phyloP scores from a whole-genome alignment of 2,888 invertebrate species.

The Drosophila silvestris region DNA sequence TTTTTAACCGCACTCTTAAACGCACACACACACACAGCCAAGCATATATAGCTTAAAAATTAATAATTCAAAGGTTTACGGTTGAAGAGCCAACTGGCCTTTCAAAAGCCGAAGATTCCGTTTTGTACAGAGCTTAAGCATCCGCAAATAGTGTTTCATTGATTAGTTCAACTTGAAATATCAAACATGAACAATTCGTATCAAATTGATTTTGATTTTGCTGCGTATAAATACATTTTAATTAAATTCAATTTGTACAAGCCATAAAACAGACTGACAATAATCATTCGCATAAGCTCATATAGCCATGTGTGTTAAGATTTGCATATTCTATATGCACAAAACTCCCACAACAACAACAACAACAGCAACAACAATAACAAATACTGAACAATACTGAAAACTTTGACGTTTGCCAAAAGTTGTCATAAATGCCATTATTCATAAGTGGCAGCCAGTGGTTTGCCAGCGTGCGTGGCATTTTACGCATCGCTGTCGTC shows the following conservation, averaged over 20 bases:
- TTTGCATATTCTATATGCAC: slow-evolving; percentile 42
- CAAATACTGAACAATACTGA: slow-evolving; percentile 43
- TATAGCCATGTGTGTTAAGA: slow-evolving; percentile 4
- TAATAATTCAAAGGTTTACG: slow-evolving; percentile 77
- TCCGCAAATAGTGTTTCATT: slow-evolving; percentile 49
- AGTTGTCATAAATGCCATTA: slow-evolving; percentile 68
- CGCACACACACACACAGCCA: slow-evolving; percentile 12
- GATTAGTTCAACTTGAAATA: slow-evolving; percentile 52
- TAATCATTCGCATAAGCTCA: neutral
- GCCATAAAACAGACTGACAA: slow-evolving; percentile 17
- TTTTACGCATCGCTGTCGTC: slow-evolving; percentile 5
- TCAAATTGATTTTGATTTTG: slow-evolving; percentile 56
- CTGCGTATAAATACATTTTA: slow-evolving; percentile 51
- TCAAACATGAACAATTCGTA: slow-evolving; percentile 35
- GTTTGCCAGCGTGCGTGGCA: slow-evolving; percentile 6
- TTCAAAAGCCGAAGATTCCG: slow-evolving; percentile 8
- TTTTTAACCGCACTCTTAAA: slow-evolving; percentile 47
- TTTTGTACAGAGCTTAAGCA: slow-evolving; percentile 36
- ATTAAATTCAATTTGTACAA: slow-evolving; percentile 65
- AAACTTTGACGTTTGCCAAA: slow-evolving; percentile 55
- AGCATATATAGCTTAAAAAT: slow-evolving; percentile 69
- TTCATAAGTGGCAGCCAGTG: slow-evolving; percentile 58
- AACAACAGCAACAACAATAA: slow-evolving; percentile 22
- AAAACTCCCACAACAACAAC: slow-evolving; percentile 6
- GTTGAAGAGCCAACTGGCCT: slow-evolving; percentile 55